Base-by-base conservation (phyloP, 53 echinoderm and acorn worm genomes). In the Echinometra lucunter region DNA sequence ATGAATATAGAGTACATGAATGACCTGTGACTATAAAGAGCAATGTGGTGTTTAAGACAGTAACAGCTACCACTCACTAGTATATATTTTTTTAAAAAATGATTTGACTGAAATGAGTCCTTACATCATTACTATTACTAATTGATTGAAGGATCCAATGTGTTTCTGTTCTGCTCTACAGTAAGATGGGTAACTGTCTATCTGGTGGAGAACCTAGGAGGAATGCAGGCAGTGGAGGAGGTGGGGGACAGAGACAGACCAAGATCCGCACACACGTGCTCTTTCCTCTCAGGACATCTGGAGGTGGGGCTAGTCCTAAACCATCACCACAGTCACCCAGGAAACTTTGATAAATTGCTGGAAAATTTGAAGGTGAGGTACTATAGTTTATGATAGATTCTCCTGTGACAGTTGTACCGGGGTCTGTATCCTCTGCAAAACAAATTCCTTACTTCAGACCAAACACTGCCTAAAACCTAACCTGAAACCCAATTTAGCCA, bases 201-300 rank as follows among this genome's bases (percentile, higher is more conserved):
- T 88, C 88, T 23, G 88, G 88, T 55, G 88, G 88, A 55, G 78
- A 78, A 21, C 78, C 78, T 78, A 16, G 42, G 21, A 78, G 78
- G 38, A 42, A 30, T 78, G 88, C 55, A 40, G 27, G 44, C 30
- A 53, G 32, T 7, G 30, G 30, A 12, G 45, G 49, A 34, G 53
- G 53, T 55, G 87, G 45, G 6, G 47, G 47, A 45, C 45, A 87
- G 47, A 87, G n/a, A n/a, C 53, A 53, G 53, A 53, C 53, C 21
- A 88, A 56, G 88, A 28, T 88, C 18, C 53, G 88, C 30, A 88
- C 88, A 55, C 88, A 88, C 88, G 55, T 88, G 88, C 88, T 88
- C 30, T 88, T 88, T 57, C 57, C 88, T 12, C 88, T 56, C 16
- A 88, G 30, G 88, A 88, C 6, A 10, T 15, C 88, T 88, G 49